Percentiles rank a stretch among this genome's conserved stretches.
Evolutionary conservation across 37 sponge, comb jelly and placozoan genomes (phyloP).

Genomic region (Petrosia ficiformis): DNA sequence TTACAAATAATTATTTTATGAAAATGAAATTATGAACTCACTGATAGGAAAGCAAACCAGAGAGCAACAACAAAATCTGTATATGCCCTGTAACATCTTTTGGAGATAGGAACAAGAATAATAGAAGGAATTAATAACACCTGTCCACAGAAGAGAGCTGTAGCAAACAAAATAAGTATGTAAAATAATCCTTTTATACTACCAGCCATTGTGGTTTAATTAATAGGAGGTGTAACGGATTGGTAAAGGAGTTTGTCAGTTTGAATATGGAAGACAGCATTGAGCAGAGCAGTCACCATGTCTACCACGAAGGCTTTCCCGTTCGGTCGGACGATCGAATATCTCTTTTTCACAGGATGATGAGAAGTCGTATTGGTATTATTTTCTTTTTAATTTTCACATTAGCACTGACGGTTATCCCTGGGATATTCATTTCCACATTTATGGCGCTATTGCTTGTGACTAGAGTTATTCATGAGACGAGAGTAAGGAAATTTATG

Average conservation of each 20-base stretch:
- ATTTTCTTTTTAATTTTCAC: constrained; percentile 8
- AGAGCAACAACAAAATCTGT: constrained; percentile 4
- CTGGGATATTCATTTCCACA: neutral
- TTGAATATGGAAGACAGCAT: too few species aligned
- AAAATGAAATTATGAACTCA: too few species aligned
- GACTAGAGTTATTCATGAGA: neutral
- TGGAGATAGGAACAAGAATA: constrained; percentile 24
- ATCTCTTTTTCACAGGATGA: constrained; percentile 13
- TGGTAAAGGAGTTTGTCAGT: too few species aligned
- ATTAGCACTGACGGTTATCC: neutral
- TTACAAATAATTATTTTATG: too few species aligned
- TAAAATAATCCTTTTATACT: constrained; percentile 42
- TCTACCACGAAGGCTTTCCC: constrained; percentile 12
- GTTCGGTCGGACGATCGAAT: neutral
- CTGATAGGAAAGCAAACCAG: constrained; percentile 50
- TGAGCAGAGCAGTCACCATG: too few species aligned
- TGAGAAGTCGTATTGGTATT: neutral
- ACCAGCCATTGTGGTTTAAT: too few species aligned
- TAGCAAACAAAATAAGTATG: constrained; percentile 11
- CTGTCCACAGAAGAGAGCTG: constrained; percentile 27
- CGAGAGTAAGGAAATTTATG: constrained; percentile 10
- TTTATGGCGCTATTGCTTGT: neutral
- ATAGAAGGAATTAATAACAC: constrained; percentile 23
- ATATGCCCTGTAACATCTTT: neutral
- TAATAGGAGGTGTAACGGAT: too few species aligned